Evolutionary conservation across 2,113 vertebrate species (phyloP), one percentile per base, ranked within the genome.

Genomic region (Octodon degus): DNA sequence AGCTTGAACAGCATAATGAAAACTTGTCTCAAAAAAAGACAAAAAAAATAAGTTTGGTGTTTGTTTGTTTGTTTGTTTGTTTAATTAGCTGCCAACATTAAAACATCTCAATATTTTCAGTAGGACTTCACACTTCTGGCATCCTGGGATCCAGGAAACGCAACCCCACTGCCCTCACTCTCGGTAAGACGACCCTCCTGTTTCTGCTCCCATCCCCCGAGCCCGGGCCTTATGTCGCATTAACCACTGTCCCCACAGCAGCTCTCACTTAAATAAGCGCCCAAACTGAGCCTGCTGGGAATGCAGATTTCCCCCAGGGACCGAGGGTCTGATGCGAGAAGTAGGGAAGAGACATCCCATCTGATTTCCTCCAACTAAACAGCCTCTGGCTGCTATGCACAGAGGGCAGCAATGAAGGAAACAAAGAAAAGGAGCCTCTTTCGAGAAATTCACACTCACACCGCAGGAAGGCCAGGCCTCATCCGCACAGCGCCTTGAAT

Each of bases 71-170:
- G n/a, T 55, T 58, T 47, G 53, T 84, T 81, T 85, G 70, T 79
- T 74, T 4, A 83, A 55, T 60, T 79, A 76, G 16, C 10, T 83
- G 16, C 58, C 43, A 43, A 91, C 27, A 37, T 63, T 74, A 70
- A 86, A 90, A 91, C 83, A 16, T 17, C 25, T 37, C 32, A 80
- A 34, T 32, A 5, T 37, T 82, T 91, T 82, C 60, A 32, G 34
- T 76, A 63, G 90, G 84, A 74, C 87, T 86, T 37, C 58, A 87
- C 34, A n/a, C 91, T 77, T 80, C 50, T 62, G 77, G 16, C 1
- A 94, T 90, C 89, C 96, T 47, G 68, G 93, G 47, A 86, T 43
- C 86, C 50, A 74, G 30, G 30, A 94, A 81, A 37, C 27, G 58
- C 12, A 63, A 6, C 13, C 34, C 4, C 5, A 1, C 24, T 50